Evolutionary conservation across 2,113 vertebrate genomes (phyloP).

Genomic region (Aramus guarauna): DNA sequence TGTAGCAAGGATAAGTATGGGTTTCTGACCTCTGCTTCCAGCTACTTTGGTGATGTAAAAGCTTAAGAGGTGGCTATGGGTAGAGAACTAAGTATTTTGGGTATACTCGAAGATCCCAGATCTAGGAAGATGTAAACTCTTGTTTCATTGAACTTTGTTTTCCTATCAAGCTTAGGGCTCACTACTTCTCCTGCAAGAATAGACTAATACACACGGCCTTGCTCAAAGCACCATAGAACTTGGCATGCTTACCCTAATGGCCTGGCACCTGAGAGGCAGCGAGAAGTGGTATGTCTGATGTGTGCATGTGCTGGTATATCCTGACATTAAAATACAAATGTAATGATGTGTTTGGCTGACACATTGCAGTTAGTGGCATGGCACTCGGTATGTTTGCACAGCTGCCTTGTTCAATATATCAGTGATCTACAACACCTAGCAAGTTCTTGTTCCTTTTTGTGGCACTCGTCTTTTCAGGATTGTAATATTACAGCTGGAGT

Average conservation of each 20-base stretch:
- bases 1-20: not conserved
- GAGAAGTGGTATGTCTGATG: not conserved
- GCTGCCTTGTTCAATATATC: not conserved
- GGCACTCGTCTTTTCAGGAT: not conserved
- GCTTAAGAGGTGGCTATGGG: not conserved
- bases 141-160: not conserved
- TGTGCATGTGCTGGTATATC: not conserved
- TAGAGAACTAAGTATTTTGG: not conserved
- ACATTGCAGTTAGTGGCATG: not conserved
- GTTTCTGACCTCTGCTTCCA: not conserved
- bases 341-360: not conserved
- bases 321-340: not conserved
- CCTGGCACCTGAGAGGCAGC: not conserved
- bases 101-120: not conserved
- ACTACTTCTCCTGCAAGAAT: not conserved
- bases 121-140: not conserved
- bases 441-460: not conserved
- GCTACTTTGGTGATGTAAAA: not conserved
- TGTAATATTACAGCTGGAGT: not conserved
- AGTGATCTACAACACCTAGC: not conserved
- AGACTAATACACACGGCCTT: not conserved
- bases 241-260: not conserved
- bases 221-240: not conserved
- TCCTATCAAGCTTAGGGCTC: not conserved
- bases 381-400: not conserved